Evolutionary conservation across 2,888 invertebrate genomes (phyloP).

Genomic region (Allophyes oxyacanthae): DNA sequence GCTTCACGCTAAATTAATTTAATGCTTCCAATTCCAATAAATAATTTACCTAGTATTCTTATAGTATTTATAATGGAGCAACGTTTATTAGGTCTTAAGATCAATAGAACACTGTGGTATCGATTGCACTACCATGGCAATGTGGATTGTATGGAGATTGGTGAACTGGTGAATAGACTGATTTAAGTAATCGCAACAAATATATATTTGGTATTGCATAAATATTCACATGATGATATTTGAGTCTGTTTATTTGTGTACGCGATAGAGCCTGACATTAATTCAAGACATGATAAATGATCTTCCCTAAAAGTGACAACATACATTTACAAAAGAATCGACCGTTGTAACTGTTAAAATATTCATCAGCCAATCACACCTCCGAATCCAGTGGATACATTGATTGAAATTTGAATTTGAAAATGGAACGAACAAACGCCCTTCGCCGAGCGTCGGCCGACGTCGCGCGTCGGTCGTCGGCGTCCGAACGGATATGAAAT

Average conservation of each 20-base stretch:
- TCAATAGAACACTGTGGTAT: conserved; percentile 5
- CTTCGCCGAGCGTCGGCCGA: conserved; percentile 29
- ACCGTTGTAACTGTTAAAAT: conserved; percentile 23
- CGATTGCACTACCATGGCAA: too few relatives aligned
- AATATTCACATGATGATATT: neutral
- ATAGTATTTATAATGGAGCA: conserved; percentile 7
- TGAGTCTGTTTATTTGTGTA: conserved; percentile 8
- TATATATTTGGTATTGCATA: neutral
- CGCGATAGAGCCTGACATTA: conserved; percentile 3
- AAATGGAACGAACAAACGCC: conserved; percentile 39
- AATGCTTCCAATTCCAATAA: conserved; percentile 26
- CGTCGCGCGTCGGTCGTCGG: conserved; percentile 3
- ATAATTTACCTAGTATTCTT: conserved; percentile 7
- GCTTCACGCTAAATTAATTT: conserved; percentile 17
- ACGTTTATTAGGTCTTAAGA: conserved; percentile 5
- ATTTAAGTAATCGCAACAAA: neutral
- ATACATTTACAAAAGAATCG: conserved; percentile 9
- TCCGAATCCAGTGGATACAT: conserved; percentile 37
- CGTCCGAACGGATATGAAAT: conserved; percentile 54
- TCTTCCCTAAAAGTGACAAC: conserved; percentile 8
- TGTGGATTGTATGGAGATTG: too few relatives aligned
- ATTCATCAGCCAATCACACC: conserved; percentile 38
- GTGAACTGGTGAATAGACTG: conserved; percentile 14
- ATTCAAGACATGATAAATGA: conserved; percentile 21
- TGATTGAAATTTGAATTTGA: conserved; percentile 51